Evolutionary conservation across 1,140 invertebrate genomes (phyloP).

Genomic region (Halesus radiatus): DNA sequence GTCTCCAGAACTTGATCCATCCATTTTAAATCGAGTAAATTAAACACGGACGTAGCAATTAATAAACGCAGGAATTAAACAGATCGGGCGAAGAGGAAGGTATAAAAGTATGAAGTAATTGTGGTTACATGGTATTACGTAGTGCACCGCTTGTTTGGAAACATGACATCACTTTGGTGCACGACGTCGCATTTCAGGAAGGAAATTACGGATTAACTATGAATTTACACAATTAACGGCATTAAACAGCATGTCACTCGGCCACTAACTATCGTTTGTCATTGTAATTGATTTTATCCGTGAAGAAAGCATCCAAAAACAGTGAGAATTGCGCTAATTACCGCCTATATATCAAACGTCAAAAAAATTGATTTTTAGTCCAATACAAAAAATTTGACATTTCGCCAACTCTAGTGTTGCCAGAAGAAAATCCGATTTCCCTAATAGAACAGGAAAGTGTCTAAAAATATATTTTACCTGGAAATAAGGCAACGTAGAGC

Average conservation of each 20-base stretch:
- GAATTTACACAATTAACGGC: background rate
- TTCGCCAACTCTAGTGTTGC: conserved; percentile 50
- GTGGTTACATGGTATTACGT: conserved; percentile 39
- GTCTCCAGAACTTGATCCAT: conserved; percentile 45
- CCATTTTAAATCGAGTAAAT: conserved; percentile 29
- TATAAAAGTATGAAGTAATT: conserved; percentile 15
- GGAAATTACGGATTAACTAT: conserved; percentile 6
- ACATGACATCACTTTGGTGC: conserved; percentile 44
- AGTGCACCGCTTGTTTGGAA: conserved; percentile 43
- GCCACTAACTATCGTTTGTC: background rate
- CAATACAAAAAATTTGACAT: conserved; percentile 49
- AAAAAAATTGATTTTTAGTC: conserved; percentile 52
- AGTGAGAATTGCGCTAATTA: conserved; percentile 36
- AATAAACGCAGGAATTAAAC: background rate
- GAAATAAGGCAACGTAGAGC: too few relatives aligned
- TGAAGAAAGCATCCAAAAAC: conserved; percentile 1
- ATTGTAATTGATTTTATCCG: conserved; percentile 7
- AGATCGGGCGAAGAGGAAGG: conserved; percentile 14
- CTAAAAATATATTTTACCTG: too few relatives aligned
- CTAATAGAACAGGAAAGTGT: too few relatives aligned
- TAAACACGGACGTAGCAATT: background rate
- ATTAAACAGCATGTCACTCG: conserved; percentile 14
- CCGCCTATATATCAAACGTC: conserved; percentile 45
- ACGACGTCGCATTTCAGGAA: conserved; percentile 40
- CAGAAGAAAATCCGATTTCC: background rate